A percentile compares a stretch with the other conserved stretches of the same genome.
These are phyloP conservation scores for Anabas testudineus DNA, from an alignment of 2,797 vertebrate genomes.

Conservation along the genomic window DNA sequence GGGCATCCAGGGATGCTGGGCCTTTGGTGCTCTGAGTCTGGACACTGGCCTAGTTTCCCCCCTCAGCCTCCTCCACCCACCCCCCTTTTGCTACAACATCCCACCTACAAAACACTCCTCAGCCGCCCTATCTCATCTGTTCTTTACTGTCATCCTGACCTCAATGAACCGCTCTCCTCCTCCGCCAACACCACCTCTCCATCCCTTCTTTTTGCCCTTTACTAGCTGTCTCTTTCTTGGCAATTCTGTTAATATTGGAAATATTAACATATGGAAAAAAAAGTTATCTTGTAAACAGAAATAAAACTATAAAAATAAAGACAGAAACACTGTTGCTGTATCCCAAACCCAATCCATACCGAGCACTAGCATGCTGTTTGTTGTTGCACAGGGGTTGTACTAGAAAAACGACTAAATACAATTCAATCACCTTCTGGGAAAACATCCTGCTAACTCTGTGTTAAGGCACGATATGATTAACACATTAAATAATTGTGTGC, in stretches of 20 bases:
- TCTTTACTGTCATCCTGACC: constrained; percentile 81
- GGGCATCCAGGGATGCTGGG: constrained; percentile 80
- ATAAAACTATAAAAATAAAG: not conserved
- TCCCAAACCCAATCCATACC: not conserved
- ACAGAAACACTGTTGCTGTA: not conserved
- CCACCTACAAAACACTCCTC: constrained; percentile 80
- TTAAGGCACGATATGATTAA: not conserved
- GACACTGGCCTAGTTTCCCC: constrained; percentile 86
- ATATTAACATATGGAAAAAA: not conserved
- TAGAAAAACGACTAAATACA: not conserved
- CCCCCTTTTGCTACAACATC: constrained; percentile 56
- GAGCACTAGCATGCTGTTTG: not conserved
- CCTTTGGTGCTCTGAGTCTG: constrained; percentile 82
- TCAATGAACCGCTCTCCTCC: constrained; percentile 67
- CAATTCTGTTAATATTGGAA: constrained; percentile 7
- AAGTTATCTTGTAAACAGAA: constrained; percentile 3
- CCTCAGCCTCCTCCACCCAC: constrained; percentile 6
- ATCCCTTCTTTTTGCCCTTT: constrained; percentile 17
- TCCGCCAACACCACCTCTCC: constrained; percentile 43
- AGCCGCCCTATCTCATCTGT: constrained; percentile 79
- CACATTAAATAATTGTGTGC: not conserved
- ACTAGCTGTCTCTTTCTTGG: constrained; percentile 10
- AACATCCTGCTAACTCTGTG: not conserved
- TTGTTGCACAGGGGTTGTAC: too few species aligned
- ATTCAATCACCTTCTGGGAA: not conserved